Conservation (phyloP, 2,888 invertebrate species). For the Nebria salina region DNA sequence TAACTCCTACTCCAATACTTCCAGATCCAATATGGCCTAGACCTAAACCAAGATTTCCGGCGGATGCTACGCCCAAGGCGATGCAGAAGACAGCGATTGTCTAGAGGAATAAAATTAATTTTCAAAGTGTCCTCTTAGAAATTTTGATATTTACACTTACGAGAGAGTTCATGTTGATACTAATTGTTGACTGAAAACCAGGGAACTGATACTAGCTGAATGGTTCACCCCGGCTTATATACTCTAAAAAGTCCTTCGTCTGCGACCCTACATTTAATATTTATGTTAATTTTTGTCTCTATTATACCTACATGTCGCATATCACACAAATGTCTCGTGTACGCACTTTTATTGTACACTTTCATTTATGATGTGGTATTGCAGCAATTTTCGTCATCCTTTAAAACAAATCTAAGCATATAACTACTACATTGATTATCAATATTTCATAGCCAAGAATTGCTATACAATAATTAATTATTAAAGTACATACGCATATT, state of each 20-base stretch:
- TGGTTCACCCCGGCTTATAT: constrained; percentile 24
- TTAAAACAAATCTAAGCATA: background rate
- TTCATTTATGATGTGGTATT: constrained; percentile 36
- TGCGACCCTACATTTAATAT: constrained; percentile 7
- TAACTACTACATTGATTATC: background rate
- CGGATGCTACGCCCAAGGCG: constrained; percentile 22
- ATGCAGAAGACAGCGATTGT: constrained; percentile 32
- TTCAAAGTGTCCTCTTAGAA: background rate
- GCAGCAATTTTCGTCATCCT: constrained; percentile 32
- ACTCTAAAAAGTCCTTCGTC: constrained; percentile 26
- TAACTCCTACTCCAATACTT: constrained; percentile 29
- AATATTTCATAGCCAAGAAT: too few species aligned
- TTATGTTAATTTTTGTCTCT: constrained; percentile 8
- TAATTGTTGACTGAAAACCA: constrained; percentile 17
- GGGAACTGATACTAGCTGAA: constrained; percentile 27
- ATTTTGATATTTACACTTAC: constrained; percentile 9
- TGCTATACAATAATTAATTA: too few species aligned
- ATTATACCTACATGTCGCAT: background rate
- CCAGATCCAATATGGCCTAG: constrained; percentile 34
- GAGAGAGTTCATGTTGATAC: constrained; percentile 36
- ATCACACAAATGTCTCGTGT: constrained; percentile 13
- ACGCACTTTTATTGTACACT: constrained; percentile 21
- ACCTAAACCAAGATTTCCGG: constrained; percentile 26
- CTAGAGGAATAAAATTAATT: constrained; percentile 16
- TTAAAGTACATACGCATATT: too few species aligned